These are phyloP conservation scores for Pegea sp. DNA, from an alignment of 23 tunicate genomes.

Conservation along the genomic window DNA sequence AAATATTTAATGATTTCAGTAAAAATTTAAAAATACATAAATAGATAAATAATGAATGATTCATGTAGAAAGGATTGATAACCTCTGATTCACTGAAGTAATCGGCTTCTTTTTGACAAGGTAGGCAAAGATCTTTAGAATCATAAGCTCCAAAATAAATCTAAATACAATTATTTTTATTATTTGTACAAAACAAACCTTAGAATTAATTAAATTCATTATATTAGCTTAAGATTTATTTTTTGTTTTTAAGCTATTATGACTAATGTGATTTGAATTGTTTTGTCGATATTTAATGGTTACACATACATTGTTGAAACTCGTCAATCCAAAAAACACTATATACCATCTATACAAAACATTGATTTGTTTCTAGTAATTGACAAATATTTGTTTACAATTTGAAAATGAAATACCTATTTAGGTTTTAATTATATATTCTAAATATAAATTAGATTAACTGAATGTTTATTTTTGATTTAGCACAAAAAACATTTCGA, in stretches of 20 bases:
- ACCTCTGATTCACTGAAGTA: slow-evolving; percentile 4
- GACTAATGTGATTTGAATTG: not conserved
- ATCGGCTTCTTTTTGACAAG: slow-evolving; percentile 1
- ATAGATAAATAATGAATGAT: not conserved
- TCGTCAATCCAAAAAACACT: no score
- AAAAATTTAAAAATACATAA: not conserved
- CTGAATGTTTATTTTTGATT: no score
- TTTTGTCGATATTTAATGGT: not conserved
- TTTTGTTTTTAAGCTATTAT: not conserved
- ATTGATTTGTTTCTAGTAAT: no score
- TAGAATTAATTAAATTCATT: not conserved
- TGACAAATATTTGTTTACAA: no score
- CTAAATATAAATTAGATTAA: no score
- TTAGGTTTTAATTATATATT: no score
- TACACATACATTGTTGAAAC: not conserved
- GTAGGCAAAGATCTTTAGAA: slow-evolving; percentile 7
- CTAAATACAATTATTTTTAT: not conserved
- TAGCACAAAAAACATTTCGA: no score
- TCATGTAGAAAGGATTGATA: not conserved
- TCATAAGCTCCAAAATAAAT: slow-evolving; percentile 9
- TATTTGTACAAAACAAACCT: not conserved
- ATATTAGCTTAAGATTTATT: not conserved
- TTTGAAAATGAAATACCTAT: no score
- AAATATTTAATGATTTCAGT: not conserved
- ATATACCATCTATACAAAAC: no score